Percentiles rank a stretch among this genome's conserved stretches.
Conservation (phyloP, 2,113 vertebrate species). For the Columba janthina region DNA sequence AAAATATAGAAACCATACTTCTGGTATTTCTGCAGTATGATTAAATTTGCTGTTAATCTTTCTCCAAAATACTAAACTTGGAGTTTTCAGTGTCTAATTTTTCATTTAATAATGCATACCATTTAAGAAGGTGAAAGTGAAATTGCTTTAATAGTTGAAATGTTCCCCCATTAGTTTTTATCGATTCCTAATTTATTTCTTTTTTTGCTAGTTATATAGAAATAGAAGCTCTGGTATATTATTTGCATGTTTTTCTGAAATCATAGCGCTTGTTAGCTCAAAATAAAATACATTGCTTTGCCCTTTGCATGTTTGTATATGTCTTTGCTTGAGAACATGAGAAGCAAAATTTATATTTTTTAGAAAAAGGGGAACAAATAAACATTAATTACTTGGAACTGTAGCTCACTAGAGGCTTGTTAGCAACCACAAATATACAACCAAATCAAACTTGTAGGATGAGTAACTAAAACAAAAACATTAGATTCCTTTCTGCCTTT, state of each 20-base stretch:
- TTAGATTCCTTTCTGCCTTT: neutral
- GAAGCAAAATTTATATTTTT: neutral
- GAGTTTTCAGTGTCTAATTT: neutral
- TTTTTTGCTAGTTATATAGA: neutral
- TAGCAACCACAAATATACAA: neutral
- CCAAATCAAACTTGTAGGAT: neutral
- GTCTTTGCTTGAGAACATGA: neutral
- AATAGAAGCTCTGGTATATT: neutral
- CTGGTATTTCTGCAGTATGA: neutral
- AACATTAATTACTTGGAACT: conserved; percentile 10
- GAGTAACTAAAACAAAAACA: neutral
- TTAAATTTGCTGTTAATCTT: neutral
- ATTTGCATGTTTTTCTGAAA: neutral
- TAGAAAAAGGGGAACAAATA: neutral
- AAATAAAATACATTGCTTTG: neutral
- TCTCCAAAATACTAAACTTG: neutral
- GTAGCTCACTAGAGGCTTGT: neutral
- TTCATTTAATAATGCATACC: neutral
- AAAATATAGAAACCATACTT: neutral
- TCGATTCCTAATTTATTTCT: neutral
- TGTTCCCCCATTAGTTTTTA: neutral
- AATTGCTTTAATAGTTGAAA: neutral
- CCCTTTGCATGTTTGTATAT: neutral
- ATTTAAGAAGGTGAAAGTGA: neutral
- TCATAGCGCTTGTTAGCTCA: neutral